A percentile compares a stretch with the other conserved stretches of the same genome.
phyloP scores from a whole-genome alignment of 2,113 vertebrate genomes.

The Gadus chalcogrammus region DNA sequence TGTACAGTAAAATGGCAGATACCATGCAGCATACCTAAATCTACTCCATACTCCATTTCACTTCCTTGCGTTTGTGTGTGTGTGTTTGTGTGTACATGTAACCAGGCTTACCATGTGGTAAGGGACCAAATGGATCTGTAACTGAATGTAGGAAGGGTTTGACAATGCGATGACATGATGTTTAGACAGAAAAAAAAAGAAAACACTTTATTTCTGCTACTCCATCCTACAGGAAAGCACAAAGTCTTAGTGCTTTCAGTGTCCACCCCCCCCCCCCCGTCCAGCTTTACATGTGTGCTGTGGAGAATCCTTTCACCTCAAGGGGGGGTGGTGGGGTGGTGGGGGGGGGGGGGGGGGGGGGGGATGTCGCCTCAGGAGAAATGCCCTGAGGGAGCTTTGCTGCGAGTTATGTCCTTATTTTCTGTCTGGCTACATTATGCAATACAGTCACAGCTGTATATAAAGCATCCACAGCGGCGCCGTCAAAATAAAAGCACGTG shows the following conservation, averaged over 20 bases:
- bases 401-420: slow-evolving; percentile 39
- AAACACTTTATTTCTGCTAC: too few relatives aligned
- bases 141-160: too few relatives aligned
- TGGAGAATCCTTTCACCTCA: slow-evolving; percentile 58
- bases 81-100: too few relatives aligned
- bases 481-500: not conserved
- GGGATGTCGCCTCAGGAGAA: slow-evolving; percentile 40
- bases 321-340: slow-evolving; percentile 29
- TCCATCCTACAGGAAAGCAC: too few relatives aligned
- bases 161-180: too few relatives aligned
- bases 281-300: slow-evolving; percentile 38
- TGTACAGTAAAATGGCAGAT: too few relatives aligned
- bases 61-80: too few relatives aligned
- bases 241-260: slow-evolving; percentile 19
- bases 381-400: slow-evolving; percentile 36
- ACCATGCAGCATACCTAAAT: too few relatives aligned
- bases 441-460: slow-evolving; percentile 31
- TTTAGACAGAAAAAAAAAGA: too few relatives aligned
- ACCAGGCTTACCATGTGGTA: too few relatives aligned
- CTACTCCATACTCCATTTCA: too few relatives aligned
- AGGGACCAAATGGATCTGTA: too few relatives aligned
- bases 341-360: slow-evolving; percentile 18
- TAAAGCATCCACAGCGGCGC: slow-evolving; percentile 29
- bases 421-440: slow-evolving; percentile 53
- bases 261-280: slow-evolving; percentile 22